Conservation (phyloP, 2,797 vertebrate species). For the Pseudocheirus occidentalis region DNA sequence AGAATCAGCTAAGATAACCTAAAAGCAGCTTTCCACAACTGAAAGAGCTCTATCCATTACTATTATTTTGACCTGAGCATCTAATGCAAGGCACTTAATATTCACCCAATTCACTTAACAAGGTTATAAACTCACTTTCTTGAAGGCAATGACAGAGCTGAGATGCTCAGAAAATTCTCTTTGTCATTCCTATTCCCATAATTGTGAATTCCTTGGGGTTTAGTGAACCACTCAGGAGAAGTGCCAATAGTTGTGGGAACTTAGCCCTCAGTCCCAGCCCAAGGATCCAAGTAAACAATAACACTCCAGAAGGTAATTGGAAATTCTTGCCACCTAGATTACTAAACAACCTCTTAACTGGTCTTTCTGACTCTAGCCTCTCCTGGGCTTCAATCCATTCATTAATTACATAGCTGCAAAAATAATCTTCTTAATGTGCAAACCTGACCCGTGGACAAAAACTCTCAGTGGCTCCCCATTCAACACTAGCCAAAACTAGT, state of each 20-base stretch:
- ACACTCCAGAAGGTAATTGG: background rate
- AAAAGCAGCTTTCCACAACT: background rate
- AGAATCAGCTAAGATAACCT: background rate
- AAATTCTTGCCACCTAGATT: background rate
- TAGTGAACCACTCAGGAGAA: background rate
- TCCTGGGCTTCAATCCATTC: background rate
- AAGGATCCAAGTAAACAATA: background rate
- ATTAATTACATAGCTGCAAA: background rate
- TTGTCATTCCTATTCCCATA: background rate
- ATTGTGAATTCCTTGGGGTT: background rate
- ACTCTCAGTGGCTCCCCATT: background rate
- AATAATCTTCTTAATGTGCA: background rate
- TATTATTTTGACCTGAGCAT: background rate
- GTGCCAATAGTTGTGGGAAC: background rate
- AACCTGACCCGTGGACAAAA: background rate
- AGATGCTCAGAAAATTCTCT: background rate
- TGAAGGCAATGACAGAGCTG: background rate
- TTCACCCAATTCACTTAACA: background rate
- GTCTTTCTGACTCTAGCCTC: background rate
- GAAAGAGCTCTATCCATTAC: background rate
- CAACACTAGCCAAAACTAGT: background rate
- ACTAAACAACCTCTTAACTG: background rate
- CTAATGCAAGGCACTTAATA: background rate
- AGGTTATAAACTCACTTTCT: background rate
- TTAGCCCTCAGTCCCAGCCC: background rate